These are phyloP conservation scores for Nyctereutes procyonoides DNA, from an alignment of 2,113 vertebrate genomes.

Conservation along the genomic window DNA sequence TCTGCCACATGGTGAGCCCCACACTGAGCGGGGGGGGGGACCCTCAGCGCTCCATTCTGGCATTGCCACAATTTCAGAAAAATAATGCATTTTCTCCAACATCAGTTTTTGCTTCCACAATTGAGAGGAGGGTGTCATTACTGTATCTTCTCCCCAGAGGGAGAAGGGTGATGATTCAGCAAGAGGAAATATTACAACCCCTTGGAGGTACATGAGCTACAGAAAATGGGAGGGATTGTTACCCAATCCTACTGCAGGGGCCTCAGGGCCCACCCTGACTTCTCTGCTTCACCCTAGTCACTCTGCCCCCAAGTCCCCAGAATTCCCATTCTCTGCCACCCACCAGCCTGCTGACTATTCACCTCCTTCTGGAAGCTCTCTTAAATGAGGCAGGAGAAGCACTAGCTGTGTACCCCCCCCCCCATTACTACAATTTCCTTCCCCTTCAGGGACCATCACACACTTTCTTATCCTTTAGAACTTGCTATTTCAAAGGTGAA, in stretches of 20 bases:
- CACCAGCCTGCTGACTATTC: not conserved
- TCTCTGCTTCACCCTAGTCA: not conserved
- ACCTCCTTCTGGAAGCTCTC: not conserved
- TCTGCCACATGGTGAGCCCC: not conserved
- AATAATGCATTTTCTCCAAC: not conserved
- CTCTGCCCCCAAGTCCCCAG: not conserved
- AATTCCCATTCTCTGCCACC: not conserved
- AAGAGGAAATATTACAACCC: not conserved
- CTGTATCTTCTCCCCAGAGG: not conserved
- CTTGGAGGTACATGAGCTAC: not conserved
- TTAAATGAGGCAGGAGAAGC: not conserved
- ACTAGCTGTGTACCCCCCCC: not conserved
- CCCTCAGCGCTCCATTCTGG: not conserved
- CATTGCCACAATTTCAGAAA: not conserved
- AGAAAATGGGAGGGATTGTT: not conserved
- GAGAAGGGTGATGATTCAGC: not conserved
- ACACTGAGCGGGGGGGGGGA: not conserved
- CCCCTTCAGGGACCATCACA: not conserved
- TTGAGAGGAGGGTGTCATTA: not conserved
- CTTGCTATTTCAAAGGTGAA: not conserved
- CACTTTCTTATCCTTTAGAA: not conserved
- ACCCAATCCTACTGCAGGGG: too few species aligned
- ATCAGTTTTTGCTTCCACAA: not conserved
- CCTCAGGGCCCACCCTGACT: not conserved
- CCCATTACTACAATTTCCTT: not conserved